Evolutionary conservation across 2,797 vertebrate species (phyloP), one percentile per base, ranked within the genome.

Genomic region (Distichodus sexfasciatus): DNA sequence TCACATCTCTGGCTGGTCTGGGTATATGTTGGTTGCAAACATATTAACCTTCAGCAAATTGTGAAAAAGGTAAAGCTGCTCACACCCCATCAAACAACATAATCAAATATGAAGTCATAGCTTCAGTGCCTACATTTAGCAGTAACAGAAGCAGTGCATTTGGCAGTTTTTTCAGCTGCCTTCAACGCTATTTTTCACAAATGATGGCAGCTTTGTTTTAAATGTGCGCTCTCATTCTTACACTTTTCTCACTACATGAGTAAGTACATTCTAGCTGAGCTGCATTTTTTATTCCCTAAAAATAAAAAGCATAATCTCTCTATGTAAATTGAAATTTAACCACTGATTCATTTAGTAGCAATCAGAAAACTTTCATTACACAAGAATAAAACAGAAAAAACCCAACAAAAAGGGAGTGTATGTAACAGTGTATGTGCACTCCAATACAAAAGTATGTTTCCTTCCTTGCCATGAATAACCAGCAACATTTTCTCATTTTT

Each of bases 41-140:
- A n/a, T n/a, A n/a, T n/a, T n/a, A n/a, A n/a, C n/a, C n/a, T n/a
- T n/a, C n/a, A n/a, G n/a, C n/a, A n/a, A n/a, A n/a, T n/a, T n/a
- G n/a, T n/a, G n/a, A n/a, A n/a, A n/a, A n/a, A n/a, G n/a, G n/a
- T n/a, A n/a, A n/a, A n/a, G n/a, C n/a, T n/a, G n/a, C n/a, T n/a
- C n/a, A n/a, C n/a, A n/a, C n/a, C n/a, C n/a, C n/a, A n/a, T n/a
- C n/a, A n/a, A n/a, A n/a, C n/a, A n/a, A n/a, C n/a, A n/a, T n/a
- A n/a, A n/a, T n/a, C n/a, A n/a, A n/a, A n/a, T n/a, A n/a, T n/a
- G n/a, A n/a, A n/a, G n/a, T n/a, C n/a, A n/a, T n/a, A n/a, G n/a
- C n/a, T n/a, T n/a, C n/a, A 58, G 15, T 40, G 54, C n/a, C 19
- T 21, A 58, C 14, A 36, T 50, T 38, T 28, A 50, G 28, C 65